Base-by-base conservation (phyloP, 2,113 vertebrate genomes). In the Platysternon megacephalum region DNA sequence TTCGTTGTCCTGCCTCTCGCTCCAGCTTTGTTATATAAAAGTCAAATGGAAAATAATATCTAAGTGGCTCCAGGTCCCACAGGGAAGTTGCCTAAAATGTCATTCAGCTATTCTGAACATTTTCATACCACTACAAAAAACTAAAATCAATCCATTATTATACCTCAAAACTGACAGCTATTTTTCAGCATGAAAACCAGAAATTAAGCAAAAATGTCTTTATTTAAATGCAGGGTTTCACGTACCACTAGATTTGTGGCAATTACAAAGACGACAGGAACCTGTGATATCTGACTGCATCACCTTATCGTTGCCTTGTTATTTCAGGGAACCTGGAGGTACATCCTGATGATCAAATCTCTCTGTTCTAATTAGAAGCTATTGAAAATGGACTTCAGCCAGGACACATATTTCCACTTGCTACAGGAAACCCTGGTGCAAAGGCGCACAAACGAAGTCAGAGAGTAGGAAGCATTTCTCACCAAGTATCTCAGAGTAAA, bases 81-180 rank as follows among this genome's bases (percentile, higher is more conserved):
- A 24, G 97, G 91, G 97, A 97, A 95, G 95, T 97, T 97, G 94
- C 96, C 98, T 97, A 98, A 96, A 97, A 97, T 94, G 97, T 94
- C 96, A 96, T 89, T 97, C 96, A 91, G 85, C 95, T 97, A 94
- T 98, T 96, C 96, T 87, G 82, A 90, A 92, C 88, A 93, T 95
- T 91, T 93, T 95, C 84, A 84, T 93, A 85, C 91, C 93, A 95
- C 86, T 94, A 96, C 65, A 96, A 97, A 94, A 96, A 78, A 95
- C 86, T 93, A 93, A 94, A 97, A 96, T 86, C 84, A 96, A 42
- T 78, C 49, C 95, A 76, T 95, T 86, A 97, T 96, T 97, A 96
- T 14, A 93, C 48, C 95, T 97, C 95, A 95, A 95, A 97, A 91
- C 84, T 97, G 97, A 96, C 96, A 97, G 91, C 19, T 96, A 74